These are phyloP conservation scores for Mythimna pallens DNA, from an alignment of 2,888 invertebrate species.

Conservation along the genomic window DNA sequence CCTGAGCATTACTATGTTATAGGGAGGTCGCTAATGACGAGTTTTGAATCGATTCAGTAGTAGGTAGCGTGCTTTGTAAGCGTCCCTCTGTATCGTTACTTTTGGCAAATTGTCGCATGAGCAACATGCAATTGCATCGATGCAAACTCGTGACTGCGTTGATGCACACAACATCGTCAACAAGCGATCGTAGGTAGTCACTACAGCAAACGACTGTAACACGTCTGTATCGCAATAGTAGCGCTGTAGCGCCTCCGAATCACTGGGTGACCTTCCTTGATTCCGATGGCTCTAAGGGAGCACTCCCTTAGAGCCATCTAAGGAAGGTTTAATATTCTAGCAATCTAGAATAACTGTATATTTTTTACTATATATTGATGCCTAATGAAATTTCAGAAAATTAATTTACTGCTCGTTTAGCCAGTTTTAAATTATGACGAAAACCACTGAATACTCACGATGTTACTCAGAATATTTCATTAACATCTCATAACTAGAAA, in stretches of 20 bases:
- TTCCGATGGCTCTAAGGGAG: not conserved
- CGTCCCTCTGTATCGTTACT: no score
- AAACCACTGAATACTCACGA: not conserved
- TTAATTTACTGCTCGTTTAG: slow-evolving; percentile 6
- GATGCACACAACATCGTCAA: no score
- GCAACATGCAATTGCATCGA: no score
- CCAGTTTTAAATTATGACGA: slow-evolving; percentile 16
- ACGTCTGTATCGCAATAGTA: no score
- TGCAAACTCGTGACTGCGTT: no score
- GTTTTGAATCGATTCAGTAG: not conserved
- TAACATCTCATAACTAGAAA: not conserved
- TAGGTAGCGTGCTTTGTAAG: not conserved
- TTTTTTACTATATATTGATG: no score
- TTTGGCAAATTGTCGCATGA: no score
- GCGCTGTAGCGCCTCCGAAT: no score
- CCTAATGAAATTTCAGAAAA: not conserved
- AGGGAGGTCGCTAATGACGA: not conserved
- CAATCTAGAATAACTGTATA: not conserved
- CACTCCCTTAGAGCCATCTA: no score
- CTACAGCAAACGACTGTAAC: no score
- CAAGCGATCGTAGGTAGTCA: no score
- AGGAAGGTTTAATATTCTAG: not conserved
- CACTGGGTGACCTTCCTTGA: no score
- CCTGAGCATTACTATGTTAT: not conserved
- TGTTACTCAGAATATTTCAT: not conserved